Conservation (phyloP, 2,113 vertebrate genomes). For the Mixornis gularis region DNA sequence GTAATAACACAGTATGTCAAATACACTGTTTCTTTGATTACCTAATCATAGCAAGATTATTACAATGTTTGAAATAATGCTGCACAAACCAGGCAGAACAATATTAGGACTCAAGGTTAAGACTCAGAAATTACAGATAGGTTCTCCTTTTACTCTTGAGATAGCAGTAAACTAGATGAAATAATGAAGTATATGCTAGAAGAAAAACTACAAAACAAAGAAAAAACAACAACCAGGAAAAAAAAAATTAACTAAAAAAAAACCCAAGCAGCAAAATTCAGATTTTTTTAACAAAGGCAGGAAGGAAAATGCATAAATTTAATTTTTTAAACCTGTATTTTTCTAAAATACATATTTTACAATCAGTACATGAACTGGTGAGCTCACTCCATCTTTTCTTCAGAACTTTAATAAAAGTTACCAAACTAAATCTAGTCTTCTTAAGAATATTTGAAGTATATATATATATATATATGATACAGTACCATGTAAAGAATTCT, state of each 20-base stretch:
- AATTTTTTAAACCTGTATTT: not conserved
- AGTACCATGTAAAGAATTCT: not conserved
- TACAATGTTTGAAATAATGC: not conserved
- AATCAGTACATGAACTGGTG: not conserved
- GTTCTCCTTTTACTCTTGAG: not conserved
- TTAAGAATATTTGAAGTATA: not conserved
- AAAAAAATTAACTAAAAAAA: too few species aligned
- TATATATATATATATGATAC: not conserved
- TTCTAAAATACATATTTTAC: not conserved
- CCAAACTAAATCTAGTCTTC: not conserved
- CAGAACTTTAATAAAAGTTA: not conserved
- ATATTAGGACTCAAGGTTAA: constrained; percentile 3
- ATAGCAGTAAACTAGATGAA: not conserved
- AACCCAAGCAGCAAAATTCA: not conserved
- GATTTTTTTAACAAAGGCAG: not conserved
- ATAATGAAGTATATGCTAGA: not conserved
- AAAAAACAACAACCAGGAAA: not conserved
- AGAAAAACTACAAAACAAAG: not conserved
- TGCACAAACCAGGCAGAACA: not conserved
- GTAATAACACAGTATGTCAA: constrained; percentile 2
- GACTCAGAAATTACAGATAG: not conserved
- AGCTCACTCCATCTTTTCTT: not conserved
- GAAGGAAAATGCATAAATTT: not conserved
- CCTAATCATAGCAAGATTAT: constrained; percentile 19
- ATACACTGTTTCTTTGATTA: constrained; percentile 13